Conservation (phyloP, 2,888 invertebrate species). For the Polydrusus cervinus region DNA sequence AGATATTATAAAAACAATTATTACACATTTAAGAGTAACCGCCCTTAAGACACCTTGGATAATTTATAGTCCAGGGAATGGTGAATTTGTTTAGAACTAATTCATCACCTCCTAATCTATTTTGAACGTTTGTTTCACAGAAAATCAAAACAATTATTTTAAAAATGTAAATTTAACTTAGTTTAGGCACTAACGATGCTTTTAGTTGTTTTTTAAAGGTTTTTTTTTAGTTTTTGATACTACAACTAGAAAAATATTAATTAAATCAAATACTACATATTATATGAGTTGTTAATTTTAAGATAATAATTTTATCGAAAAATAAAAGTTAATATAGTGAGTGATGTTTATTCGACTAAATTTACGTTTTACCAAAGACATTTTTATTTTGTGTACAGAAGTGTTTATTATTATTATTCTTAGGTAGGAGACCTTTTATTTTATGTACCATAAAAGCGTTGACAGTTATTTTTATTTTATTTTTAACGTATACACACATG, state of each 20-base stretch:
- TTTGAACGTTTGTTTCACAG: background rate
- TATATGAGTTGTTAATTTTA: conserved; percentile 13
- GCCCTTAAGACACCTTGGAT: too few relatives aligned
- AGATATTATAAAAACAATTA: too few relatives aligned
- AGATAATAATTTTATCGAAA: conserved; percentile 18
- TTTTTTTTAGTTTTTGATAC: conserved; percentile 22
- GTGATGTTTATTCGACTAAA: conserved; percentile 19
- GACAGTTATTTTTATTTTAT: conserved; percentile 12
- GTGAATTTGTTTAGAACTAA: too few relatives aligned
- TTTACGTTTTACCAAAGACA: conserved; percentile 43
- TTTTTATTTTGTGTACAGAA: conserved; percentile 30
- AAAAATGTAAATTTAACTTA: background rate
- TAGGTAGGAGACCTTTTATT: conserved; percentile 12
- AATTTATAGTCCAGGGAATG: too few relatives aligned
- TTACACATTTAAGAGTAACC: too few relatives aligned
- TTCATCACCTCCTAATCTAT: too few relatives aligned
- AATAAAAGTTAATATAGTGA: background rate
- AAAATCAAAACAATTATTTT: conserved; percentile 12
- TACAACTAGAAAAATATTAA: conserved; percentile 1
- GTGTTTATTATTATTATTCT: too few relatives aligned
- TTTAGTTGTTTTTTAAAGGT: background rate
- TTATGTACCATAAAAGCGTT: conserved; percentile 2
- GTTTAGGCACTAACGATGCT: conserved; percentile 1
- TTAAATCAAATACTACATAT: background rate
- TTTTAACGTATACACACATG: background rate